Conservation (phyloP, 2,797 vertebrate genomes). For the Pipistrellus nathusii region DNA sequence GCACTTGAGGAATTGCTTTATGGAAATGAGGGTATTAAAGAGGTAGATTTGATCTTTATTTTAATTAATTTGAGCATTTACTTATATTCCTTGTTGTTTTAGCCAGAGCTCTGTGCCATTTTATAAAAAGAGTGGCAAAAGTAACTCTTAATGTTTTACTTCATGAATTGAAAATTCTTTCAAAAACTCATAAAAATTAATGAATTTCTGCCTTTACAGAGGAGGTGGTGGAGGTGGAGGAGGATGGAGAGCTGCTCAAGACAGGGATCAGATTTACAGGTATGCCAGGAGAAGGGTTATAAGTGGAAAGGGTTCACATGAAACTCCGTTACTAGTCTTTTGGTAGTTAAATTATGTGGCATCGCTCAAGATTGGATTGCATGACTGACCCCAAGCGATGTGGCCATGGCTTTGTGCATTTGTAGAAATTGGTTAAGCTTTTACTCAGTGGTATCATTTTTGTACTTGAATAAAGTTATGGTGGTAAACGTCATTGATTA, state of each 20-base stretch:
- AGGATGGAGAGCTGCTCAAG: slow-evolving; percentile 91
- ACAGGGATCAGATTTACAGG: slow-evolving; percentile 91
- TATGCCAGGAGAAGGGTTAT: slow-evolving; percentile 65
- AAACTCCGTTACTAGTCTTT: not conserved
- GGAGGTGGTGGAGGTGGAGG: slow-evolving; percentile 88
- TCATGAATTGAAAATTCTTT: not conserved
- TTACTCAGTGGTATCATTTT: not conserved
- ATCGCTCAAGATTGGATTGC: not conserved
- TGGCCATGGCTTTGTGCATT: not conserved
- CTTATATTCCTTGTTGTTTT: not conserved
- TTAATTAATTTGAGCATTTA: not conserved
- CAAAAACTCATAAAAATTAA: slow-evolving; percentile 8
- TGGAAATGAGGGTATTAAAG: not conserved
- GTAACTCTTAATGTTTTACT: not conserved
- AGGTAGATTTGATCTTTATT: not conserved
- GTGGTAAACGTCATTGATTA: not conserved
- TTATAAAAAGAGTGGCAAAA: not conserved
- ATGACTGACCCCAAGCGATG: not conserved
- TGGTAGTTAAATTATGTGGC: not conserved
- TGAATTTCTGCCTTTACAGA: slow-evolving; percentile 83
- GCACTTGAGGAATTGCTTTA: not conserved
- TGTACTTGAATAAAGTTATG: not conserved
- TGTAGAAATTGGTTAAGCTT: not conserved
- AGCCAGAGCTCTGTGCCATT: slow-evolving; percentile 13
- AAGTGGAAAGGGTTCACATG: not conserved